Percentiles rank a stretch among this genome's conserved stretches.
phyloP scores from a whole-genome alignment of 2,797 vertebrate species.

The Cynodonichthys magdalenae region DNA sequence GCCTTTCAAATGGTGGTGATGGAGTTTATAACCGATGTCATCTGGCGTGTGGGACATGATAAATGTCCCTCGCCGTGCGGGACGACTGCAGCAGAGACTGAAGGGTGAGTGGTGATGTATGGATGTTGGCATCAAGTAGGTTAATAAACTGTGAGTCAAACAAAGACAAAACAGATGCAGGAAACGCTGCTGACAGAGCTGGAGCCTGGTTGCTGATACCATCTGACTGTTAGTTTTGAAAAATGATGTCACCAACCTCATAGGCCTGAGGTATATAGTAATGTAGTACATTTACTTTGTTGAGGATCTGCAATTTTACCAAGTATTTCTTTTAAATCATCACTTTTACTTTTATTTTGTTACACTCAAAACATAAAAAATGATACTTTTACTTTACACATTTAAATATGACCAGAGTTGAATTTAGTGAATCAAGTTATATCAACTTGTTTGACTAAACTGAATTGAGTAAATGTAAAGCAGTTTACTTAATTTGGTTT shows the following conservation, averaged over 20 bases:
- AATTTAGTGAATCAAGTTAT: too few species aligned
- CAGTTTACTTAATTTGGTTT: too few species aligned
- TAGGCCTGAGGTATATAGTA: too few species aligned
- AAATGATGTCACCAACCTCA: slow-evolving; percentile 2
- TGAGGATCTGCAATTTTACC: too few species aligned
- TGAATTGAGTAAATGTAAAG: too few species aligned
- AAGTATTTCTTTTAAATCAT: too few species aligned
- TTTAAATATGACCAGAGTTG: too few species aligned
- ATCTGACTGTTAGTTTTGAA: neutral
- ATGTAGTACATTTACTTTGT: too few species aligned
- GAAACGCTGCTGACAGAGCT: neutral
- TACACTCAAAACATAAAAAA: too few species aligned
- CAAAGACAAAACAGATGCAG: slow-evolving; percentile 11
- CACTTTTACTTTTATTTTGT: too few species aligned
- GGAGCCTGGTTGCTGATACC: slow-evolving; percentile 2
- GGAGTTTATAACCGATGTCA: slow-evolving; percentile 41
- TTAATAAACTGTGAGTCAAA: slow-evolving; percentile 42
- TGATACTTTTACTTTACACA: too few species aligned
- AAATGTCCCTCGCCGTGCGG: slow-evolving; percentile 8
- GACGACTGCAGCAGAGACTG: slow-evolving; percentile 9
- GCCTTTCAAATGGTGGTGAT: slow-evolving; percentile 38
- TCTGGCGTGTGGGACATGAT: slow-evolving; percentile 37
- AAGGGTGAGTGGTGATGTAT: slow-evolving; percentile 34
- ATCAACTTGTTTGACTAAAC: too few species aligned
- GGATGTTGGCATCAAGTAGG: slow-evolving; percentile 26